Evolutionary conservation across 2,797 vertebrate genomes (phyloP), one percentile per base, ranked within the genome.

Genomic region (Diplodus sargus): DNA sequence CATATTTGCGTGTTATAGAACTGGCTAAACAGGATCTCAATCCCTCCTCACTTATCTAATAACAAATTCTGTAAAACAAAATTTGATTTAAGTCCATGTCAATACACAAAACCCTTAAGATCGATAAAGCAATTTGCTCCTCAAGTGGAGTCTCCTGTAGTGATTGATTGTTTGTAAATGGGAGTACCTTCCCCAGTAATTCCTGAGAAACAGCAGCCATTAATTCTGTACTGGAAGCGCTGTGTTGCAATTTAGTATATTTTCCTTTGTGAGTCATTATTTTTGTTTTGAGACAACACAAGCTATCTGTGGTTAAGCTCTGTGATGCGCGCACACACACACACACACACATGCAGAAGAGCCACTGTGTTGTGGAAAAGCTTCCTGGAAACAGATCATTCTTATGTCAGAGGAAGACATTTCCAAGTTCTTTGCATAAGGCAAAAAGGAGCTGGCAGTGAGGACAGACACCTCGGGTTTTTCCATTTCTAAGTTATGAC

Each of bases 321-420:
- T 71, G 63, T 62, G 69, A 75, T 84, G 17, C 56, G 57, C 34
- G 67, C 51, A 64, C 72, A 64, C 70, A 85, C 67, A 68, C 66
- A 84, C 30, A 75, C 70, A 85, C 67, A 68, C 66, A 84, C 30
- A 75, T 43, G 23, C 59, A 54, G 53, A 30, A 47, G 20, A 77
- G 64, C 62, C 59, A 8, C 39, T 53, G 71, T 39, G 71, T 70
- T 85, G 81, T 82, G 77, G 79, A 87, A 89, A 85, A 67, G 34
- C 69, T 85, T 75, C 77, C 62, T 79, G 84, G 74, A 89, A 91
- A 86, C 75, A 16, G 61, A 79, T 80, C 13, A 39, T 62, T 71
- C 62, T 83, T 74, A 63, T 67, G 79, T 84, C 82, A 83, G 34
- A 47, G 47, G 25, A 69, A 22, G 48, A 72, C 28, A 62, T 76